Conservation (phyloP, 2,113 vertebrate species). For the Etheostoma spectabile region DNA sequence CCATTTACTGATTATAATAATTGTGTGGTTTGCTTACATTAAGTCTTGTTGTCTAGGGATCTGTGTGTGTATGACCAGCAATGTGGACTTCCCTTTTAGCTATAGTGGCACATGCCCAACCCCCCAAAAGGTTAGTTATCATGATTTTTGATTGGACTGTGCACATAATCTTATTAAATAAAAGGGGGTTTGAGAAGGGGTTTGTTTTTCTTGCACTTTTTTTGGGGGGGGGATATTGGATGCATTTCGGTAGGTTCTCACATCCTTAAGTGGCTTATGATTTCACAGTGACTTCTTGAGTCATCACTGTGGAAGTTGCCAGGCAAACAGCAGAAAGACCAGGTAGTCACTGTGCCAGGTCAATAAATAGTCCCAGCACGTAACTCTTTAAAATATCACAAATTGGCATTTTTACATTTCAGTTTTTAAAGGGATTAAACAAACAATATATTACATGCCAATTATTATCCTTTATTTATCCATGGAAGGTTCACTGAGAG, state of each 20-base stretch:
- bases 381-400: not conserved
- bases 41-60: not conserved
- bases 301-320: not conserved
- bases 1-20: not conserved
- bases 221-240: not conserved
- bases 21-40: not conserved
- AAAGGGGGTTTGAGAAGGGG: not conserved
- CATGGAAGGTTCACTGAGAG: too few relatives aligned
- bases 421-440: not conserved
- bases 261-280: not conserved
- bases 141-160: not conserved
- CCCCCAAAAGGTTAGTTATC: not conserved
- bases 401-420: not conserved
- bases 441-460: not conserved
- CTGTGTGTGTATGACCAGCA: constrained; percentile 13
- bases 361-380: not conserved
- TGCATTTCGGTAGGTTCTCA: not conserved
- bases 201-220: not conserved
- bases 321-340: not conserved
- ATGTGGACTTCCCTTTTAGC: constrained; percentile 22
- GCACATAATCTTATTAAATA: not conserved
- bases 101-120: not conserved
- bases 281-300: not conserved
- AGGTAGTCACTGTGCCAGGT: not conserved
- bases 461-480: too few relatives aligned